Evolutionary conservation across 2,797 vertebrate genomes (phyloP), one percentile per base, ranked within the genome.

Genomic region (Sarcophilus harrisii): DNA sequence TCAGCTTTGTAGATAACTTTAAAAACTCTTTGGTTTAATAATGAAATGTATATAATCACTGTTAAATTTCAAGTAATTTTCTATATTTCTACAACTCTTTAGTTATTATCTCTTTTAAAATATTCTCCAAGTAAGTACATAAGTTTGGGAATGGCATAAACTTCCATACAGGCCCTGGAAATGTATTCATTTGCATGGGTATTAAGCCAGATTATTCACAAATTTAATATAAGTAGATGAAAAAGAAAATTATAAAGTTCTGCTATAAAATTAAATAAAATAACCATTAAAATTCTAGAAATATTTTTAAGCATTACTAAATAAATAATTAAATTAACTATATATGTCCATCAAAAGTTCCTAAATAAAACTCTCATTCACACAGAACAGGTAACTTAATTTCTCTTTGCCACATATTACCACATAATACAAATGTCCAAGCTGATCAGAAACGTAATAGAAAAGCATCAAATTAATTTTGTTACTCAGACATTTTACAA

Each of bases 181-280:
- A 92, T 38, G 87, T 54, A 32, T 57, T 9, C 90, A 92, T 94
- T 93, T 94, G 13, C 16, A 92, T 93, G 57, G 94, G 94, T 55
- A 90, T 49, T 87, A 92, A 32, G 62, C n/a, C 21, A 58, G 91
- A 91, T 92, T 90, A 94, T 95, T 95, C 87, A 95, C 91, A 94
- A 32, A 89, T 28, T 96, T 81, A 92, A 27, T 58, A 81, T 54
- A 94, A 81, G 13, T 49, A 11, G 49, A 28, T 94, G 66, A 58
- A 94, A 94, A 96, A 58, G 24, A 95, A 93, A 96, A 93, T 52
- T 1, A 94, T 73, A 57, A 57, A 14, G 21, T 45, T 81, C 45
- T 81, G 21, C 45, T 11, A 81, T 81, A 45, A 45, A 81, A 45
- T 24, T 24, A 45, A 45, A 81, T 91, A 96, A 45, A 45, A 81